Evolutionary conservation across 2,113 vertebrate species (phyloP), one percentile per base, ranked within the genome.

Genomic region (Setophaga petechia): DNA sequence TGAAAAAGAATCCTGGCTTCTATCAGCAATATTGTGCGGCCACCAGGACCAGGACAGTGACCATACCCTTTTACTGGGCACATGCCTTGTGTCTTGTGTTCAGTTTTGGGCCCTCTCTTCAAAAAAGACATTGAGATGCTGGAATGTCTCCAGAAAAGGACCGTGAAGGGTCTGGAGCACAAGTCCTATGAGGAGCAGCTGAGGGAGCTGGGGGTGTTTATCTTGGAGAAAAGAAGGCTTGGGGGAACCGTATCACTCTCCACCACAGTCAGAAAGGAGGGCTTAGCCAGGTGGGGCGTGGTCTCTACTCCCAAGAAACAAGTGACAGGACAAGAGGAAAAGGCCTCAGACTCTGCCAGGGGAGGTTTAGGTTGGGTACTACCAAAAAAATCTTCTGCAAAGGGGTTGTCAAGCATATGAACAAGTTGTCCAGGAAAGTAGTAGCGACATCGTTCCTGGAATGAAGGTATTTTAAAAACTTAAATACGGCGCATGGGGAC

Each of bases 31-130:
- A n/a, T 39, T 39, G 5, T 3, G 22, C 17, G 14, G 5, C 4
- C 39, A 76, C 15, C 21, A 54, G 35, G 23, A 73, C 2, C 2
- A 25, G 4, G 22, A 11, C 5, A 59, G 44, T 19, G n/a, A 59
- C 30, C 2, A 0, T 23, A 3, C 3, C 4, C 22, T 3, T 66
- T 7, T 12, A 14, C 27, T 49, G 7, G 55, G 31, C 31, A n/a
- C 2, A 2, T 15, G n/a, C 8, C 27, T 61, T 4, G 1, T 72
- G 15, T 16, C 5, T 19, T 30, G 4, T 33, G 15, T 8, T 27
- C 12, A 28, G 21, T 59, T 72, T 43, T 44, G 35, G 28, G 7
- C 5, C 9, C 4, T 37, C 17, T 39, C 11, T 41, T 17, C 43
- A 19, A 27, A 41, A 57, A 27, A 58, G 7, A 33, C 27, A 10